A percentile compares a stretch with the other conserved stretches of the same genome.
phyloP scores from a whole-genome alignment of 1,140 invertebrate species.

The Euwallacea similis region DNA sequence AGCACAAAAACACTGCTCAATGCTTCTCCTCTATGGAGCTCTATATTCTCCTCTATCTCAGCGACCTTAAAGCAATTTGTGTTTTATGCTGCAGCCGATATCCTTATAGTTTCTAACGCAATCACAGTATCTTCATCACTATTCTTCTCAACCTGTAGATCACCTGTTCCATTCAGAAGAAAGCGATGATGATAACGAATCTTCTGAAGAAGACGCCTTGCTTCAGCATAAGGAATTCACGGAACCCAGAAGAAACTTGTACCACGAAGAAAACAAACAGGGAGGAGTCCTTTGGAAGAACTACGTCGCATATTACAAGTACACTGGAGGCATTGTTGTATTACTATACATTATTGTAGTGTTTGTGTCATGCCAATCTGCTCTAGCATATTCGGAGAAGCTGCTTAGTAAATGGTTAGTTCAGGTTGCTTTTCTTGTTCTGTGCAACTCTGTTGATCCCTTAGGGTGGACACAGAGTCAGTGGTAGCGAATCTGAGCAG shows the following conservation, averaged over 20 bases:
- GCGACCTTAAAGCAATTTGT: no score
- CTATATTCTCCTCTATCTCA: no score
- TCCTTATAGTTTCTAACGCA: no score
- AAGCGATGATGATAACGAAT: slow-evolving; percentile 14
- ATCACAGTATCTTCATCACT: no score
- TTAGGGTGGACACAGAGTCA: slow-evolving; percentile 41
- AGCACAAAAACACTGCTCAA: no score
- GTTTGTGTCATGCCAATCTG: slow-evolving; percentile 34
- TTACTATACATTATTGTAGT: slow-evolving; percentile 30
- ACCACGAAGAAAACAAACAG: slow-evolving; percentile 42
- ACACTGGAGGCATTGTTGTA: slow-evolving; percentile 40
- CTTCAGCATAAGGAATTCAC: slow-evolving; percentile 20
- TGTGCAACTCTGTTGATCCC: background rate
- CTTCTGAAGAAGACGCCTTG: slow-evolving; percentile 26
- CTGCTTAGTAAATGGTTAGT: slow-evolving; percentile 42
- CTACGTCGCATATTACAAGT: slow-evolving; percentile 42
- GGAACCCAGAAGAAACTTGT: slow-evolving; percentile 32
- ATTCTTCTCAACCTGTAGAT: background rate
- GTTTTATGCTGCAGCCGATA: no score
- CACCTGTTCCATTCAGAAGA: background rate
- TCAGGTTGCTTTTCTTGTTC: background rate
- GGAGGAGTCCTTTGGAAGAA: slow-evolving; percentile 39
- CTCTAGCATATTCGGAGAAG: slow-evolving; percentile 39
- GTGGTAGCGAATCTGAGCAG: slow-evolving; percentile 21
- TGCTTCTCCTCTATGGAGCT: no score